phyloP scores from a whole-genome alignment of 2,797 vertebrate species.

The Glossophaga mutica region DNA sequence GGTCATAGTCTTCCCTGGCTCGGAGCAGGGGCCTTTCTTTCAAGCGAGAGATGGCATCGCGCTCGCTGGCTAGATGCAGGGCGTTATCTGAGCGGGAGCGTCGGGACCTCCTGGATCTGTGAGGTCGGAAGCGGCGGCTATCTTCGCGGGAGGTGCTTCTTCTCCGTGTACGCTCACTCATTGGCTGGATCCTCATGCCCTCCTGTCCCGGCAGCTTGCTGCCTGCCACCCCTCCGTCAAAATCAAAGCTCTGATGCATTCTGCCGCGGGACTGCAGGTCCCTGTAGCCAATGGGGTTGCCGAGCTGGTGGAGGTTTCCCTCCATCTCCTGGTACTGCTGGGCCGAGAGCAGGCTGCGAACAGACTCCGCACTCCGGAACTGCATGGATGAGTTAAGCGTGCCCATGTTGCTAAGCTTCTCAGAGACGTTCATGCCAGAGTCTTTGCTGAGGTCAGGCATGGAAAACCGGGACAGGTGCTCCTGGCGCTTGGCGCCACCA shows the following conservation, averaged over 20 bases:
- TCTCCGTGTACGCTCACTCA: slow-evolving; percentile 91
- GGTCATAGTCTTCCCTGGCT: slow-evolving; percentile 93
- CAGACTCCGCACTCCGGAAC: slow-evolving; percentile 94
- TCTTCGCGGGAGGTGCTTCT: slow-evolving; percentile 85
- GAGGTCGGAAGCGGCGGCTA: slow-evolving; percentile 88
- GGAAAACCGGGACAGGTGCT: slow-evolving; percentile 96
- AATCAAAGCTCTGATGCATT: slow-evolving; percentile 92
- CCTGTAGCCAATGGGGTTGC: slow-evolving; percentile 88
- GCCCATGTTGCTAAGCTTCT: slow-evolving; percentile 94
- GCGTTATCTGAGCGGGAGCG: slow-evolving; percentile 97
- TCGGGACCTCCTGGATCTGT: slow-evolving; percentile 89
- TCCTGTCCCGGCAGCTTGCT: slow-evolving; percentile 87
- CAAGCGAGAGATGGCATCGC: slow-evolving; percentile 82
- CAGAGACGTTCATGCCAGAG: slow-evolving; percentile 96
- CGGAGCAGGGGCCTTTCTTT: slow-evolving; percentile 88
- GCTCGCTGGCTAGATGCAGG: slow-evolving; percentile 92
- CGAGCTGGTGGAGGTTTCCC: slow-evolving; percentile 83
- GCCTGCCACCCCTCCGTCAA: slow-evolving; percentile 88
- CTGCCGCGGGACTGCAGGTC: slow-evolving; percentile 83
- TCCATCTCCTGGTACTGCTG: slow-evolving; percentile 94
- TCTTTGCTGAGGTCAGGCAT: slow-evolving; percentile 99
- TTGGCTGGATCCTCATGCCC: slow-evolving; percentile 86
- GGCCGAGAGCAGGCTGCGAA: slow-evolving; percentile 89
- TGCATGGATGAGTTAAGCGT: slow-evolving; percentile 93
- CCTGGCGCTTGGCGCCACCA: slow-evolving; percentile 91